A percentile compares a stretch with the other conserved stretches of the same genome.
phyloP scores from a whole-genome alignment of 2,113 vertebrate genomes.

The Nesogale talazaci region DNA sequence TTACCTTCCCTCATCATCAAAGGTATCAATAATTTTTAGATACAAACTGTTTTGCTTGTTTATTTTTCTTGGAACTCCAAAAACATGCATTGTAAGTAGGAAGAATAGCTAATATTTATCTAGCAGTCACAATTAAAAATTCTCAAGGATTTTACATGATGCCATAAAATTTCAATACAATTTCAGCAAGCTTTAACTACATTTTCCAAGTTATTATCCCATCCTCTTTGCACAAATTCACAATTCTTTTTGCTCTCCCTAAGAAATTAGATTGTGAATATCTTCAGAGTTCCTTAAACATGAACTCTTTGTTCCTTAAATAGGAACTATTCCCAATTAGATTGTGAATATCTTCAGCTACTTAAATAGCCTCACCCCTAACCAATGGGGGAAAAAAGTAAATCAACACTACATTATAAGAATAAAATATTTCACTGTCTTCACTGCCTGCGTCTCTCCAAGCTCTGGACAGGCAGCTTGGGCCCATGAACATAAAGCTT shows the following conservation, averaged over 20 bases:
- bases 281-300: neutral
- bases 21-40: neutral
- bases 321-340: too few relatives aligned
- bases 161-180: neutral
- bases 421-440: slow-evolving; percentile 41
- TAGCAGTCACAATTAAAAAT: neutral
- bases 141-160: neutral
- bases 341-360: neutral
- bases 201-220: neutral
- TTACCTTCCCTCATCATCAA: neutral
- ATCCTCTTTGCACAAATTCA: neutral
- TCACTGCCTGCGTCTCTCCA: neutral
- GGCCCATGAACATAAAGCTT: neutral
- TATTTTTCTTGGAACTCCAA: slow-evolving; percentile 20
- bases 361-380: neutral
- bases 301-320: too few relatives aligned
- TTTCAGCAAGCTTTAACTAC: neutral
- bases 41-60: too few relatives aligned
- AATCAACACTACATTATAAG: neutral
- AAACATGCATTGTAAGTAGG: neutral
- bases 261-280: slow-evolving; percentile 34
- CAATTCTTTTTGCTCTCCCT: neutral
- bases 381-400: neutral
- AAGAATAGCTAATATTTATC: neutral
- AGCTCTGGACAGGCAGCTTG: slow-evolving; percentile 10